These are phyloP conservation scores for Hafferia zeledoni DNA, from an alignment of 2,797 vertebrate species.

Conservation along the genomic window DNA sequence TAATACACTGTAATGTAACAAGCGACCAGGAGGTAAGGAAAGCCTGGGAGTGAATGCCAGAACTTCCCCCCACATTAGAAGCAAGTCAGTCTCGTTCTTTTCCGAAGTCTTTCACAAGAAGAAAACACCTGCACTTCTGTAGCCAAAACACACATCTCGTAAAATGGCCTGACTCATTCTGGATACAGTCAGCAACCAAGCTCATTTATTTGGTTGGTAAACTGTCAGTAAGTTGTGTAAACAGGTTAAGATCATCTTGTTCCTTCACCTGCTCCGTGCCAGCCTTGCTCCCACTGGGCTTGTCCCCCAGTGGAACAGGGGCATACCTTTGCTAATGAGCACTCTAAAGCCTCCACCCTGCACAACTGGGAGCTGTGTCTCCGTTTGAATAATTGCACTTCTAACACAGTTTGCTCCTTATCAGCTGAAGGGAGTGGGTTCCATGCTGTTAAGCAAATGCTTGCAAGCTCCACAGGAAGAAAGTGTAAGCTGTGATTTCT, in stretches of 20 bases:
- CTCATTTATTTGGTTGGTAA: background rate
- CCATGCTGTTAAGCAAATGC: background rate
- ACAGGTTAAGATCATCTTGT: background rate
- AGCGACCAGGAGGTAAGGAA: background rate
- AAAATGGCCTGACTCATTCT: background rate
- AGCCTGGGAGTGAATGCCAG: background rate
- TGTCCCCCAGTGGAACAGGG: fast-evolving
- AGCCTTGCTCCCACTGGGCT: background rate
- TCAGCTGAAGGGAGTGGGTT: background rate
- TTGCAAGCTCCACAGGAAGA: background rate
- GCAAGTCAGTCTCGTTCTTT: background rate
- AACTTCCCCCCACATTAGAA: background rate
- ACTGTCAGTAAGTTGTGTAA: constrained; percentile 2
- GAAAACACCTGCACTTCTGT: background rate
- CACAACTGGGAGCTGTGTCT: background rate
- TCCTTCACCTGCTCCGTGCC: background rate
- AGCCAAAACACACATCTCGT: background rate
- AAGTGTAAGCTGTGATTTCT: background rate
- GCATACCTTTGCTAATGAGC: background rate
- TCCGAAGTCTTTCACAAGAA: background rate
- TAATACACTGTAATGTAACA: background rate
- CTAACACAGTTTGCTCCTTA: background rate
- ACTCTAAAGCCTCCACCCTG: background rate
- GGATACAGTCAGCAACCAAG: background rate
- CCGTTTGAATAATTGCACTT: fast-evolving